Conservation (phyloP, 1,140 invertebrate genomes). For the Trissolcus basalis region DNA sequence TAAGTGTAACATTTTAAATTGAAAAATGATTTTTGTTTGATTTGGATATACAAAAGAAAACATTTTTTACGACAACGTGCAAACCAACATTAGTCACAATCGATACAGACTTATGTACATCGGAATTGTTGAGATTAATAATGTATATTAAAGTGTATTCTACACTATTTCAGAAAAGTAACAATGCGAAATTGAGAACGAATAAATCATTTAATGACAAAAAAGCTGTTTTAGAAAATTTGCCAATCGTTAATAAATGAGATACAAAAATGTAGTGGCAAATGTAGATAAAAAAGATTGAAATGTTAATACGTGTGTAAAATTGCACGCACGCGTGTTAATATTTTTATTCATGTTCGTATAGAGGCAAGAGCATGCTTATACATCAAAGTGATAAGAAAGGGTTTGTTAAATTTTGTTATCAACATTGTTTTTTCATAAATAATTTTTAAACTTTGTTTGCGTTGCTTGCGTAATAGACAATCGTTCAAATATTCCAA, state of each 20-base stretch:
- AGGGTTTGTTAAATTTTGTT: too few relatives aligned
- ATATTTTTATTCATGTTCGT: conserved; percentile 48
- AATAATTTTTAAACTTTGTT: too few relatives aligned
- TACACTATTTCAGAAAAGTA: conserved; percentile 35
- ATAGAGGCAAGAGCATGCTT: conserved; percentile 44
- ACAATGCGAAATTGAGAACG: conserved; percentile 30
- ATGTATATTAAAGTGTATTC: conserved; percentile 62
- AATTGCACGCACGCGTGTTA: conserved; percentile 1
- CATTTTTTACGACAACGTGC: conserved; percentile 9
- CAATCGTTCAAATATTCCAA: too few relatives aligned
- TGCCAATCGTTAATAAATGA: conserved; percentile 57
- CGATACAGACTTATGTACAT: conserved; percentile 63
- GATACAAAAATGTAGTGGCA: conserved; percentile 32
- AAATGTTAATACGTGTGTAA: conserved; percentile 26
- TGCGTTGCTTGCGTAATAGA: too few relatives aligned
- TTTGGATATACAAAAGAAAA: too few relatives aligned
- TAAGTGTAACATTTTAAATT: too few relatives aligned
- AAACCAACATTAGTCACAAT: conserved; percentile 22
- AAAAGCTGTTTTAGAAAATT: conserved; percentile 65
- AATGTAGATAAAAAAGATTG: background rate
- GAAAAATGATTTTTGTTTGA: too few relatives aligned
- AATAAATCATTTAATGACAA: conserved; percentile 30
- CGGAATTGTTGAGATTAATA: conserved; percentile 69
- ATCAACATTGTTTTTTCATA: conserved; percentile 2
- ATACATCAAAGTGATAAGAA: too few relatives aligned